A percentile compares a stretch with the other conserved stretches of the same genome.
These are phyloP conservation scores for Parazoanthus darwini DNA, from an alignment of 92 coral and sea anemone species.

Conservation along the genomic window DNA sequence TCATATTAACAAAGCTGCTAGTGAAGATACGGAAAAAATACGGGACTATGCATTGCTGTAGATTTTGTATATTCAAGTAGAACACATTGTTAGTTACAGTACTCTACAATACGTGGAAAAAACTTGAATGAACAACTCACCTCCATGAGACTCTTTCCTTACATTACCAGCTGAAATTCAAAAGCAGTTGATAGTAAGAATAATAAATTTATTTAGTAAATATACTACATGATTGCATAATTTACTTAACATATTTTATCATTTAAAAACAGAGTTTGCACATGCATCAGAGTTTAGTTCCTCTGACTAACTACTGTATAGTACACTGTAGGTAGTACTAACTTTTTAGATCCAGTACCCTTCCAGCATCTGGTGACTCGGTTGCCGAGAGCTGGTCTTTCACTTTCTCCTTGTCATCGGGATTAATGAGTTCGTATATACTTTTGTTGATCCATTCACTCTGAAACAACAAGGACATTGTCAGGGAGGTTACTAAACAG, in stretches of 20 bases:
- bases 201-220: too few relatives aligned
- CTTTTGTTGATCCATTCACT: slow-evolving; percentile 90
- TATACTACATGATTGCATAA: too few relatives aligned
- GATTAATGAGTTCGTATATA: slow-evolving; percentile 86
- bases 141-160: slow-evolving; percentile 84
- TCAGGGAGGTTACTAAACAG: too few relatives aligned
- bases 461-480: slow-evolving; percentile 45
- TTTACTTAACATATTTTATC: too few relatives aligned
- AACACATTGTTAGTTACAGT: too few relatives aligned
- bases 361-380: slow-evolving; percentile 96
- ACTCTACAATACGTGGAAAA: too few relatives aligned
- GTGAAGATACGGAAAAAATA: too few relatives aligned
- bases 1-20: too few relatives aligned
- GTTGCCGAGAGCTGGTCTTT: slow-evolving; percentile 85
- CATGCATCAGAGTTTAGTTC: neutral
- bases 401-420: slow-evolving; percentile 91
- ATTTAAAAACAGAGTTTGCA: too few relatives aligned
- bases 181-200: neutral
- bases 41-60: too few relatives aligned
- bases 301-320: neutral
- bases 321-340: slow-evolving; percentile 19
- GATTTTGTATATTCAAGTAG: too few relatives aligned
- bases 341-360: slow-evolving; percentile 95
- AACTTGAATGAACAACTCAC: slow-evolving; percentile 26
- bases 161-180: slow-evolving; percentile 95